Conservation (phyloP, 2,797 vertebrate species). For the Manis javanica region DNA sequence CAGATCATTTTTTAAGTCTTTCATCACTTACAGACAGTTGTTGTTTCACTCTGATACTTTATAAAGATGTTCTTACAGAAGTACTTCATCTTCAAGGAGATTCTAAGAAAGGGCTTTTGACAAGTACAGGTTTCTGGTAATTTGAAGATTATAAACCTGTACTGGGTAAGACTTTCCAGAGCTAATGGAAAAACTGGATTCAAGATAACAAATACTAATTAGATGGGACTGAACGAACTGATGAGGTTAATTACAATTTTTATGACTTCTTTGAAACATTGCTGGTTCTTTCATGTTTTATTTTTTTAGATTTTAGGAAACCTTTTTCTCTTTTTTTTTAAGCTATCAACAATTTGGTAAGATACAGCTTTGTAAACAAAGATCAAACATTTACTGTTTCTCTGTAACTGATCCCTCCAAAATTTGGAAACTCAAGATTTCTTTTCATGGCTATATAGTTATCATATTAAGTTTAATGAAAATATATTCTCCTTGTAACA, state of each 20-base stretch:
- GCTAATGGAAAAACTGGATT: not conserved
- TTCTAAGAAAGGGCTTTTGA: not conserved
- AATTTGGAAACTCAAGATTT: not conserved
- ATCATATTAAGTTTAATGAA: not conserved
- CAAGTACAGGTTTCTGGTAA: not conserved
- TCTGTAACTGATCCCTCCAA: not conserved
- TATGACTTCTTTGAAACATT: not conserved
- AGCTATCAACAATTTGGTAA: not conserved
- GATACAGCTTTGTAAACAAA: not conserved
- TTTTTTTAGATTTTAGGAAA: not conserved
- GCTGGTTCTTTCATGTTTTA: not conserved
- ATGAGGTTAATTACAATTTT: not conserved
- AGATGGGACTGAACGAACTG: not conserved
- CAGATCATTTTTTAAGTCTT: not conserved
- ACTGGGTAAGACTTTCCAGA: not conserved
- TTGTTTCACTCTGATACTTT: not conserved
- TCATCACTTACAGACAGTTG: not conserved
- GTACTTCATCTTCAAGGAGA: not conserved
- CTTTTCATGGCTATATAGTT: not conserved
- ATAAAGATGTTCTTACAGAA: not conserved
- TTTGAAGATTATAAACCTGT: not conserved
- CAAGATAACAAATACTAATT: not conserved
- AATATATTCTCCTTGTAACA: not conserved
- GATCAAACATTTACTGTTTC: not conserved
- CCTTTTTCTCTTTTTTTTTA: not conserved